phyloP scores from a whole-genome alignment of 2,888 invertebrate species.

The Marronus borbonicus region DNA sequence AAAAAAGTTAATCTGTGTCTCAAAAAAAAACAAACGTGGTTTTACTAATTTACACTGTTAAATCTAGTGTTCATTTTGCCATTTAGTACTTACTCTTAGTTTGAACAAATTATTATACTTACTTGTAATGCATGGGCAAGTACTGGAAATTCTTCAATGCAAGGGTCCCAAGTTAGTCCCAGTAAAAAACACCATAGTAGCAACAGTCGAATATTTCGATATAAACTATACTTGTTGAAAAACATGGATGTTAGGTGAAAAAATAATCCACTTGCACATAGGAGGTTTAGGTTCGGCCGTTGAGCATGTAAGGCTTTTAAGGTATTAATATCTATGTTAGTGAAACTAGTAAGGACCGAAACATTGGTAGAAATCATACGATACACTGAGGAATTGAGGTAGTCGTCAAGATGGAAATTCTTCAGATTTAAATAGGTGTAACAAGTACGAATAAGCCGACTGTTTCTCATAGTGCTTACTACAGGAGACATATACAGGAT shows the following conservation, averaged over 20 bases:
- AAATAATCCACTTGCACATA: constrained; percentile 48
- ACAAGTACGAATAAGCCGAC: constrained; percentile 54
- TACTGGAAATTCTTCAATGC: constrained; percentile 3
- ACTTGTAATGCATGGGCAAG: constrained; percentile 28
- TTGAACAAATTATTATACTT: constrained; percentile 4
- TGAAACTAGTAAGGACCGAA: neutral
- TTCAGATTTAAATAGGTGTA: constrained; percentile 2
- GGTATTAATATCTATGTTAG: constrained; percentile 7
- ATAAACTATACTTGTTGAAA: constrained; percentile 27
- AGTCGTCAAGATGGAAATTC: neutral
- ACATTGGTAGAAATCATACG: constrained; percentile 11
- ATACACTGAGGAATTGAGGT: constrained; percentile 1
- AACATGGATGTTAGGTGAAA: constrained; percentile 48
- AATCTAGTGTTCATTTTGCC: too few relatives aligned
- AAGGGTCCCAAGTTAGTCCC: constrained; percentile 12
- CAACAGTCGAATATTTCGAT: constrained; percentile 38
- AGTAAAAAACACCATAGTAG: constrained; percentile 44
- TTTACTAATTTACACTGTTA: too few relatives aligned
- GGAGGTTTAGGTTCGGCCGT: constrained; percentile 29
- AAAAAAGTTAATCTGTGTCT: too few relatives aligned
- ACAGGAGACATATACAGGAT: constrained; percentile 4
- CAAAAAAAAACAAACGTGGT: too few relatives aligned
- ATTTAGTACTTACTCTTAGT: too few relatives aligned
- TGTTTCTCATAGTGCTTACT: constrained; percentile 58
- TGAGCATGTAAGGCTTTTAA: constrained; percentile 31